Evolutionary conservation across 2,888 invertebrate genomes (phyloP), one percentile per base, ranked within the genome.

Genomic region (Philereme vetulata): DNA sequence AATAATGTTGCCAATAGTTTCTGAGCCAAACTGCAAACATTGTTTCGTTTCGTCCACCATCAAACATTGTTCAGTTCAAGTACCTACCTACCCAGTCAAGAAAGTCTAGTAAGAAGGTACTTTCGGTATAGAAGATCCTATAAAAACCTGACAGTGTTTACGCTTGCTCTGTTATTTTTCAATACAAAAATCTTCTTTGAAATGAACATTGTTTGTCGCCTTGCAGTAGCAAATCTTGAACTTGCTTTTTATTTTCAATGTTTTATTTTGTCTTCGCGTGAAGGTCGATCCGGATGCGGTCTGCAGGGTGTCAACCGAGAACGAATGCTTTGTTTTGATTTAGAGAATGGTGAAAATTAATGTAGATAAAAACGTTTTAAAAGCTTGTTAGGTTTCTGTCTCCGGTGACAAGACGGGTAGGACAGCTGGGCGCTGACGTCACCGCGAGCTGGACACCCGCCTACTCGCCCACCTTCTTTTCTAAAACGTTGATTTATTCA

Each of bases 391-490:
- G 74, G 72, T 73, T 64, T 63, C 64, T 62, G 72, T 68, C 70
- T 58, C 32, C 52, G 56, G 67, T 64, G 76, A 77, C 21, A 21
- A 21, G 21, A 21, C 72, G 71, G 58, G 60, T 65, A 66, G 64
- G 74, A 75, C 85, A 84, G 85, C 80, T 83, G 85, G 65, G 73
- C 49, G 64, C 66, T 72, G 73, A 78, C 82, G 81, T 82, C 81
- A 84, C 21, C 21, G 21, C 66, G 7, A 58, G 62, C 70, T 72
- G 73, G 70, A 74, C 71, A 77, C 80, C 77, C 72, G 68, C 69
- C 68, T 71, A 75, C 70, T 66, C 65, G 65, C 72, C 62, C 65
- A 69, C 60, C 68, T 68, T 74, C 73, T 78, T 76, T 76, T 76
- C 71, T 73, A 71, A 70, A 64, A 64, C 64, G 70, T 69, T 75